Conservation (phyloP, 2,888 invertebrate genomes). For the Drosophila nigricruria region DNA sequence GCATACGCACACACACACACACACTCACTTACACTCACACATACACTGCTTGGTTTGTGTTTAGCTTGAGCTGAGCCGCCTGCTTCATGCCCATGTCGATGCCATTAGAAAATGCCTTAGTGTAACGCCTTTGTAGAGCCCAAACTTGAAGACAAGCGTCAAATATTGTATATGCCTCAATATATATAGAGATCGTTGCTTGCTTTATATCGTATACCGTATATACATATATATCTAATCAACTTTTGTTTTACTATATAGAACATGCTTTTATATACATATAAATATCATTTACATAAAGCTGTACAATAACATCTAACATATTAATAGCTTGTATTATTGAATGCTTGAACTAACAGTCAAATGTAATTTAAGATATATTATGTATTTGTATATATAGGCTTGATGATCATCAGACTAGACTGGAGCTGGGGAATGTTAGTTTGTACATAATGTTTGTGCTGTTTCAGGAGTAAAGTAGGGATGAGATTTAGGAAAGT, state of each 20-base stretch:
- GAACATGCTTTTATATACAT: slow-evolving; percentile 40
- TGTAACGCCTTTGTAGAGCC: slow-evolving; percentile 25
- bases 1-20: slow-evolving; percentile 17
- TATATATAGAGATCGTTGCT: slow-evolving; percentile 50
- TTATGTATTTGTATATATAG: slow-evolving; percentile 11
- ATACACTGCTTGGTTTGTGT: slow-evolving; percentile 37
- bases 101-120: slow-evolving; percentile 31
- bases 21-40: not conserved
- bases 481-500: too few relatives aligned
- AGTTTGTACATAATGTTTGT: not conserved
- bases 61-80: slow-evolving; percentile 45
- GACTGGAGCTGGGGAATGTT: not conserved
- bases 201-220: slow-evolving; percentile 45
- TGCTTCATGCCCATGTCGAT: slow-evolving; percentile 26
- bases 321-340: slow-evolving; percentile 50
- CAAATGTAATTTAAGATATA: slow-evolving; percentile 34
- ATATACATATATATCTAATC: slow-evolving; percentile 16
- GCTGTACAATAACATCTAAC: slow-evolving; percentile 39
- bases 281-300: slow-evolving; percentile 40
- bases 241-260: slow-evolving; percentile 41
- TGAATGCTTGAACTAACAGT: slow-evolving; percentile 68
- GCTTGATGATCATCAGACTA: slow-evolving; percentile 71
- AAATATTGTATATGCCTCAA: slow-evolving; percentile 23
- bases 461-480: too few relatives aligned
- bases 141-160: slow-evolving; percentile 11